Evolutionary conservation across 2,113 vertebrate genomes (phyloP), one percentile per base, ranked within the genome.

Genomic region (Phyllostomus discolor): DNA sequence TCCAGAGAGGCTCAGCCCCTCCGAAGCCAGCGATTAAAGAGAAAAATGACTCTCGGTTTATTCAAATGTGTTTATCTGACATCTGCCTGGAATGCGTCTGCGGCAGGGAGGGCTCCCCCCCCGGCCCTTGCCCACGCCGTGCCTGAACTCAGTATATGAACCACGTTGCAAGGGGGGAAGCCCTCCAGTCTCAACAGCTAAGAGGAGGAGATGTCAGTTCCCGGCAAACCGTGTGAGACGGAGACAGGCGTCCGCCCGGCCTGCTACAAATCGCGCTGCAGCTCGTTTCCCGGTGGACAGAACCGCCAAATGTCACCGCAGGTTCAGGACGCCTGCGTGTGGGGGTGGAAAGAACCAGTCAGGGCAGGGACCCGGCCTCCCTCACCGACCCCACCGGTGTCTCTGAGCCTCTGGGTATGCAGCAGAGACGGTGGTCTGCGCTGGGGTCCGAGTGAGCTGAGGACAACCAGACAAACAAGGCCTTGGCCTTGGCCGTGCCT

Each of bases 1-100:
- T 66, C 91, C 91, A 78, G 80, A 80, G 72, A 54, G 52, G 17
- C 76, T 78, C 50, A 52, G 87, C 64, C 33, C 57, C 79, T 89
- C 83, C n/a, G 16, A 80, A 93, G 46, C 19, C 66, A 78, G 92
- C 17, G 41, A 87, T 88, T 76, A 92, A 54, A 88, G 83, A 96
- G 81, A 19, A 69, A 89, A 69, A 64, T 87, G 86, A 80, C 24
- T 4, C 43, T 79, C 5, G 0, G 41, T 88, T 90, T 91, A 96
- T 57, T 78, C 94, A 82, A 72, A 70, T 70, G 59, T 70, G 70
- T 92, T 90, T 78, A 64, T 73, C 95, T 73, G 94, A 75, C 92
- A 46, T 78, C 82, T 72, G 76, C 62, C 94, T 94, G 64, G 33
- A 41, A 80, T 69, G 90, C 35, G 0, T 90, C 72, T 54, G 52